phyloP scores from a whole-genome alignment of 2,797 vertebrate genomes.

The Danio choprae region DNA sequence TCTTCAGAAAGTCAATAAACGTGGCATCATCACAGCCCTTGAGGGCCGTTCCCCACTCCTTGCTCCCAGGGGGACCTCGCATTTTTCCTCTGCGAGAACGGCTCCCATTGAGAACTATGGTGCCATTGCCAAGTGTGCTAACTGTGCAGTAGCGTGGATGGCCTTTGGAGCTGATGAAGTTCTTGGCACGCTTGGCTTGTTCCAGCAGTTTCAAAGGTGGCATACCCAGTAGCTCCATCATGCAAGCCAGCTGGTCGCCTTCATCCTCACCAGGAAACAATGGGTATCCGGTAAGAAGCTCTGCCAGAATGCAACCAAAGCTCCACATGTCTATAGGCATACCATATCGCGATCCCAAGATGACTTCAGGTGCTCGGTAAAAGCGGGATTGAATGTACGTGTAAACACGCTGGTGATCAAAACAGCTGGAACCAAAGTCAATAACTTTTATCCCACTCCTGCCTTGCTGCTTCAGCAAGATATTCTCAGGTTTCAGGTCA shows the following conservation, averaged over 20 bases:
- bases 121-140: constrained; percentile 86
- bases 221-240: constrained; percentile 96
- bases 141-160: constrained; percentile 94
- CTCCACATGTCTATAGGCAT: constrained; percentile 99
- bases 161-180: constrained; percentile 97
- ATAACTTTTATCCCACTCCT: constrained; percentile 98
- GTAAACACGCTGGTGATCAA: constrained; percentile 97
- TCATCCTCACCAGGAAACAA: constrained; percentile 97
- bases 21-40: constrained; percentile 94
- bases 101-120: constrained; percentile 85
- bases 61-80: constrained; percentile 90
- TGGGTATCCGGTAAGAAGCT: constrained; percentile 95
- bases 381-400: constrained; percentile 99
- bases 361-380: constrained; percentile 95
- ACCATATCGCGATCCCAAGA: constrained; percentile 93
- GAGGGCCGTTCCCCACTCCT: constrained; percentile 89
- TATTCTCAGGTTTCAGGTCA: constrained; percentile 98
- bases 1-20: constrained; percentile 95
- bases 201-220: constrained; percentile 93
- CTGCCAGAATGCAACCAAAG: constrained; percentile 96
- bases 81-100: constrained; percentile 92
- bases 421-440: constrained; percentile 98
- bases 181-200: constrained; percentile 93
- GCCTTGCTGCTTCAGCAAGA: constrained; percentile 95
- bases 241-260: constrained; percentile 94